These are phyloP conservation scores for Marmota monax DNA, from an alignment of 2,113 vertebrate species.

Conservation along the genomic window DNA sequence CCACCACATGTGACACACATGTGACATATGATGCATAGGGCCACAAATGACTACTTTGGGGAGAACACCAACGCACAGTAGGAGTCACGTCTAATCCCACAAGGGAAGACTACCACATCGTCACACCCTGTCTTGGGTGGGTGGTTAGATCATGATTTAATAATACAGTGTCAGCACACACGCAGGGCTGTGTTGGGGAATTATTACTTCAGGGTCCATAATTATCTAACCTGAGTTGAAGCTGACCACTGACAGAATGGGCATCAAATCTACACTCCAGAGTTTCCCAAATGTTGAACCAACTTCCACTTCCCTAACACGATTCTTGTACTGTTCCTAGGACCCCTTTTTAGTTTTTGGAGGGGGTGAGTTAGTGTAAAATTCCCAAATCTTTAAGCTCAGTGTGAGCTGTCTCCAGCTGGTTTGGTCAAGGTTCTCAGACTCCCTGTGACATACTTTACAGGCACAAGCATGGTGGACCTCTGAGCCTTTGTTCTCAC, in stretches of 20 bases:
- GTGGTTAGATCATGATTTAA: neutral
- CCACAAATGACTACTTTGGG: neutral
- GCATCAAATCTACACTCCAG: neutral
- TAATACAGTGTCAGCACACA: neutral
- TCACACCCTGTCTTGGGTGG: neutral
- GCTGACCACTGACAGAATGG: neutral
- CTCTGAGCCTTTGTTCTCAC: neutral
- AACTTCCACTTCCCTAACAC: neutral
- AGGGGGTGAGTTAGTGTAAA: neutral
- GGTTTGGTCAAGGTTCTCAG: neutral
- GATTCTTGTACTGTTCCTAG: neutral
- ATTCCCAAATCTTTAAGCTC: constrained; percentile 16
- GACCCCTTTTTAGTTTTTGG: neutral
- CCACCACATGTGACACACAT: neutral
- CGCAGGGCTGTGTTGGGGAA: rapidly evolving
- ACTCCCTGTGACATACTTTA: neutral
- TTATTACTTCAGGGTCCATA: neutral
- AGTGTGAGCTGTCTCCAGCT: neutral
- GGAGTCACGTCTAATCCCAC: neutral
- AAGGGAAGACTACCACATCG: neutral
- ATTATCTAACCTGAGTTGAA: neutral
- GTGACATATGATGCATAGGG: neutral
- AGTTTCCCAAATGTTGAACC: constrained; percentile 2
- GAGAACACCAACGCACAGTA: neutral
- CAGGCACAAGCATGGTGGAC: rapidly evolving